These are phyloP conservation scores for Listronotus bonariensis DNA, from an alignment of 1,140 invertebrate genomes.

Conservation along the genomic window DNA sequence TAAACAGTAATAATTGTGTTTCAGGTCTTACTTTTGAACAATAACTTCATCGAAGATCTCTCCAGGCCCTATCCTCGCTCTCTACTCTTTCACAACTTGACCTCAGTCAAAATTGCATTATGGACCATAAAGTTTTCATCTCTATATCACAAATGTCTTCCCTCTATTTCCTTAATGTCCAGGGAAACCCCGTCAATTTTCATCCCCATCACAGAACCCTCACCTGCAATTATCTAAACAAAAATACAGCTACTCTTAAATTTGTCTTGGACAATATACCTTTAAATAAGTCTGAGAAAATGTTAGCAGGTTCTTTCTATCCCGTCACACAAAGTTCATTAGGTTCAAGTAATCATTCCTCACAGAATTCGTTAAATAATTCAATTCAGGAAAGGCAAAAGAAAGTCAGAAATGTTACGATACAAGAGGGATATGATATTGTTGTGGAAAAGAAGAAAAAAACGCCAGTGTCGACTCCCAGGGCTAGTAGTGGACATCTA, in stretches of 20 bases:
- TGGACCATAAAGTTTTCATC: constrained; percentile 63
- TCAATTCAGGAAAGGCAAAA: constrained; percentile 36
- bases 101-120: constrained; percentile 66
- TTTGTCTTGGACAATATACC: constrained; percentile 64
- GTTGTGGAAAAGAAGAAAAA: constrained; percentile 17
- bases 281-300: constrained; percentile 61
- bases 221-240: constrained; percentile 63
- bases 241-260: constrained; percentile 59
- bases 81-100: constrained; percentile 63
- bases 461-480: constrained; percentile 9
- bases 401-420: constrained; percentile 49
- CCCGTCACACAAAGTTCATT: constrained; percentile 32
- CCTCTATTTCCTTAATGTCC: constrained; percentile 61
- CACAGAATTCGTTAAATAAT: constrained; percentile 11
- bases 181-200: constrained; percentile 66
- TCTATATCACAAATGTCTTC: constrained; percentile 61
- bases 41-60: constrained; percentile 56
- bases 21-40: no score
- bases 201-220: constrained; percentile 62
- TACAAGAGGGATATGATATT: constrained; percentile 44
- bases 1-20: no score
- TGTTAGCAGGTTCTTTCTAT: constrained; percentile 53
- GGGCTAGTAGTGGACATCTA: constrained; percentile 56
- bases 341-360: background rate
- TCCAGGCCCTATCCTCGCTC: constrained; percentile 50